phyloP scores from a whole-genome alignment of 2,888 invertebrate genomes.

The Chouioia cunea region DNA sequence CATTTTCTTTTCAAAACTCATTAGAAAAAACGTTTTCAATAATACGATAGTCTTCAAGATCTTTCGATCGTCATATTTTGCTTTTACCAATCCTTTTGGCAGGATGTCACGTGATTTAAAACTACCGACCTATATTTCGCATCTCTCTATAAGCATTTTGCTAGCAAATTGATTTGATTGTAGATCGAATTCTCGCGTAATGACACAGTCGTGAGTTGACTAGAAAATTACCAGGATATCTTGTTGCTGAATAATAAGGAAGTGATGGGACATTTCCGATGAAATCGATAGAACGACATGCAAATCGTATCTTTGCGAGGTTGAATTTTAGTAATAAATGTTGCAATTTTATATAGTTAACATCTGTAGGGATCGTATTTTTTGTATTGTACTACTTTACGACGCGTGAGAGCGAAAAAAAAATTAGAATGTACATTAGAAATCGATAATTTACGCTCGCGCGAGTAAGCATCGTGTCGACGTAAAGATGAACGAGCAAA shows the following conservation, averaged over 20 bases:
- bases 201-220: conserved; percentile 4
- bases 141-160: not conserved
- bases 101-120: not conserved
- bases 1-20: too few relatives aligned
- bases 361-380: too few relatives aligned
- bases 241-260: conserved; percentile 11
- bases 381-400: too few relatives aligned
- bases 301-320: too few relatives aligned
- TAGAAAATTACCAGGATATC: not conserved
- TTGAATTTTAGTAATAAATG: too few relatives aligned
- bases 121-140: conserved; percentile 1
- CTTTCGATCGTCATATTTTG: conserved; percentile 15
- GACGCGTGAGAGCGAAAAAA: too few relatives aligned
- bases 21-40: too few relatives aligned
- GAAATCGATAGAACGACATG: not conserved
- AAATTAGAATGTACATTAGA: not conserved
- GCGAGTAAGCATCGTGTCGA: conserved; percentile 30
- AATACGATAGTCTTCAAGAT: too few relatives aligned
- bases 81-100: not conserved
- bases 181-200: conserved; percentile 14
- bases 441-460: conserved; percentile 36
- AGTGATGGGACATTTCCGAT: conserved; percentile 3
- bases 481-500: too few relatives aligned
- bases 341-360: too few relatives aligned
- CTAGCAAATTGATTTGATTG: conserved; percentile 8